phyloP scores from a whole-genome alignment of 2,797 vertebrate genomes.

The Rhyacichthys aspro region DNA sequence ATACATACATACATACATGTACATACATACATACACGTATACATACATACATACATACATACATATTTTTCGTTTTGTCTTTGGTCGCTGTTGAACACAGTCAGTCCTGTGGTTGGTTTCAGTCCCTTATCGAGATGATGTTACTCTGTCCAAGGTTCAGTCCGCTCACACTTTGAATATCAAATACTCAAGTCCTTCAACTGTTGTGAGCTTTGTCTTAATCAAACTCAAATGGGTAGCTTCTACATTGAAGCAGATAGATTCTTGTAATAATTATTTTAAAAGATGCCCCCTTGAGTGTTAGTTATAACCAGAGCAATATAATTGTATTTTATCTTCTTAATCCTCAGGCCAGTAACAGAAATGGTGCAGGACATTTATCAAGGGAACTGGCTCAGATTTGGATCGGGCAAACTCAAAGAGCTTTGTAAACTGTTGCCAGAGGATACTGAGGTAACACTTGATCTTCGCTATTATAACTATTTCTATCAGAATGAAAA shows the following conservation, averaged over 20 bases:
- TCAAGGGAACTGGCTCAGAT: slow-evolving; percentile 73
- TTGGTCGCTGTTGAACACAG: no score
- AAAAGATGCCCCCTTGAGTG: no score
- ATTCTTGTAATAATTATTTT: no score
- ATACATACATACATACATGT: no score
- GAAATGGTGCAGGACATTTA: slow-evolving; percentile 79
- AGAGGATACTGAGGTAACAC: slow-evolving; percentile 79
- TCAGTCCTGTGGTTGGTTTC: background rate
- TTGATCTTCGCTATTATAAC: background rate
- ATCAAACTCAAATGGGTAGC: no score
- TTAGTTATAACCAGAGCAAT: background rate
- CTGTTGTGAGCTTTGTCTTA: background rate
- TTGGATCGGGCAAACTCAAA: slow-evolving; percentile 78
- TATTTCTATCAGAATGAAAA: background rate
- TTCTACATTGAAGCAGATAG: no score
- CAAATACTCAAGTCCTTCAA: slow-evolving; percentile 33
- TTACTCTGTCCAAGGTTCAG: slow-evolving; percentile 17
- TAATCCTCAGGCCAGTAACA: slow-evolving; percentile 72
- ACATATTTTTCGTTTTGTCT: no score
- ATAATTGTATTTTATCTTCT: slow-evolving; percentile 34
- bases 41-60: no score
- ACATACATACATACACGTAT: no score
- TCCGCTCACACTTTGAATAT: slow-evolving; percentile 61
- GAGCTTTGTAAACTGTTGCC: slow-evolving; percentile 84
- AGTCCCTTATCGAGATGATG: slow-evolving; percentile 18